A percentile compares a stretch with the other conserved stretches of the same genome.
Evolutionary conservation across 1,140 invertebrate genomes (phyloP).

Genomic region (Platorchestia sp.): DNA sequence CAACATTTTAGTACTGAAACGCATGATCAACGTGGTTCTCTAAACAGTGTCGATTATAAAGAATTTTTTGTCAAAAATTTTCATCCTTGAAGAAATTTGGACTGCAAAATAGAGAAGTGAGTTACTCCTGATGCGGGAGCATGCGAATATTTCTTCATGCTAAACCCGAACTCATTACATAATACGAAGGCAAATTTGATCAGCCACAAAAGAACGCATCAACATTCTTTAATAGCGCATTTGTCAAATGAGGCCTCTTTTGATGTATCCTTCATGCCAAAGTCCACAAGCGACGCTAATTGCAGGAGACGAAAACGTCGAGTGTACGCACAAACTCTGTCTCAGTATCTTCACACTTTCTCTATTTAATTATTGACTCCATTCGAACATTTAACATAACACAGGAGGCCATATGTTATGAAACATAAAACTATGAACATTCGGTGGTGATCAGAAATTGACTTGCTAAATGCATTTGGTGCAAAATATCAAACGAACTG

Average conservation of each 20-base stretch:
- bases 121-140: background rate
- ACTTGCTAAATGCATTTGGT: too few relatives aligned
- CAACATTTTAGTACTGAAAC: background rate
- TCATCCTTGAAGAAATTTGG: background rate
- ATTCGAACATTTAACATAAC: too few relatives aligned
- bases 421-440: too few relatives aligned
- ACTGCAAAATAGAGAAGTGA: background rate
- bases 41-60: too few relatives aligned
- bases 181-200: background rate
- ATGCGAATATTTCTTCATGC: background rate
- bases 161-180: background rate
- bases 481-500: too few relatives aligned
- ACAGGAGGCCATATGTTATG: too few relatives aligned
- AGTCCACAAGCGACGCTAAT: background rate
- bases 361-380: too few relatives aligned
- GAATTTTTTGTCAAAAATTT: background rate
- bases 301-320: background rate
- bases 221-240: background rate
- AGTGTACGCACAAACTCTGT: background rate
- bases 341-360: too few relatives aligned
- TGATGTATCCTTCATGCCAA: background rate
- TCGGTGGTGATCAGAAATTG: too few relatives aligned
- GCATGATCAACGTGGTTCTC: background rate
- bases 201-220: background rate
- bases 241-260: background rate